A percentile compares a stretch with the other conserved stretches of the same genome.
These are phyloP conservation scores for Xenus cinereus DNA, from an alignment of 2,113 vertebrate genomes.

Conservation along the genomic window DNA sequence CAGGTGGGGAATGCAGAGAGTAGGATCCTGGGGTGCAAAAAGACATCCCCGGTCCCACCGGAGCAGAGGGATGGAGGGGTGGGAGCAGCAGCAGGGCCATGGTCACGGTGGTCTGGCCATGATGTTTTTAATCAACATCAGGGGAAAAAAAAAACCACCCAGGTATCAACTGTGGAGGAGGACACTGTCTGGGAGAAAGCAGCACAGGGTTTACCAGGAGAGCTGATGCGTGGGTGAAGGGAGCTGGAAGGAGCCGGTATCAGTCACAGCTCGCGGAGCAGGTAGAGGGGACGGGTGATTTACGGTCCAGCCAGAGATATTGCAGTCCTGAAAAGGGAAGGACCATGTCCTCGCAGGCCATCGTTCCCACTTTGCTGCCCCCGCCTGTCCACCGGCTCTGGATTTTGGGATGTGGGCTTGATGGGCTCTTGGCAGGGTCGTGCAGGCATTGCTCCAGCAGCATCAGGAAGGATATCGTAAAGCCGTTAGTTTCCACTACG, in stretches of 20 bases:
- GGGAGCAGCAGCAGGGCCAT: neutral
- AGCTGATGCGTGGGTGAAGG: neutral
- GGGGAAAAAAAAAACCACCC: neutral
- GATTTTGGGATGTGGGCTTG: neutral
- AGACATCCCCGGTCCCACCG: fast-evolving
- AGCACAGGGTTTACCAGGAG: neutral
- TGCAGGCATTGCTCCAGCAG: neutral
- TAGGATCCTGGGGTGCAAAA: neutral
- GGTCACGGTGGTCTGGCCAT: fast-evolving
- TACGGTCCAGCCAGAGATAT: neutral
- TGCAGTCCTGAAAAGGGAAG: neutral
- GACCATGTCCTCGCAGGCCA: fast-evolving
- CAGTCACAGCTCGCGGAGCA: neutral
- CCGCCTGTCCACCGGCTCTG: neutral
- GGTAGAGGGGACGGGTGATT: neutral
- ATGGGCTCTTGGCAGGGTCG: neutral
- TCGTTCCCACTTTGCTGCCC: neutral
- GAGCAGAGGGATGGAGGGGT: neutral
- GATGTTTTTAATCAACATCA: neutral
- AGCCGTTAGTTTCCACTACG: fast-evolving
- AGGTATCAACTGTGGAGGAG: neutral
- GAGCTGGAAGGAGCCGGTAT: neutral
- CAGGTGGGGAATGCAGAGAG: fast-evolving
- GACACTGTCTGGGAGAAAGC: neutral
- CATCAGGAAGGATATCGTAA: fast-evolving